A percentile compares a stretch with the other conserved stretches of the same genome.
Conservation (phyloP, 1,140 invertebrate genomes). For the Panonychus citri region DNA sequence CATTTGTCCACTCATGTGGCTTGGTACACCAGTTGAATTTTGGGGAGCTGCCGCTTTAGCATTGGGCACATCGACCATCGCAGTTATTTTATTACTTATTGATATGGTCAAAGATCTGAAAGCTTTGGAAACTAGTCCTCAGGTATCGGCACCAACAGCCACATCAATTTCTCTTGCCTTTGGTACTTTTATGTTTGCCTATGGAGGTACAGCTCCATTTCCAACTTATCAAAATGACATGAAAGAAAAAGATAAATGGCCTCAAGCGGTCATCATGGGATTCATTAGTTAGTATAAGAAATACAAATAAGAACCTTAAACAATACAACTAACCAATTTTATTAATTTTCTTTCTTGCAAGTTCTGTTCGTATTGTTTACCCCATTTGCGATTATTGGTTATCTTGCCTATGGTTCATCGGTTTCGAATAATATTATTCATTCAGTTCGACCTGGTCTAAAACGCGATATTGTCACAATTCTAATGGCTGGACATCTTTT, state of each 20-base stretch:
- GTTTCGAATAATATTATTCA: conserved; percentile 30
- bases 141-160: conserved; percentile 14
- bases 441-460: conserved; percentile 25
- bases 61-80: neutral
- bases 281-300: conserved; percentile 22
- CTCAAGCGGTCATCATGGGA: conserved; percentile 26
- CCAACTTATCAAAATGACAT: conserved; percentile 44
- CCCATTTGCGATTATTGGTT: conserved; percentile 30
- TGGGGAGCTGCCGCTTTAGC: conserved; percentile 21
- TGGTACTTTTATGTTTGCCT: conserved; percentile 37
- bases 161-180: conserved; percentile 33
- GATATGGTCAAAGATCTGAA: neutral
- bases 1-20: conserved; percentile 37
- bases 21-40: conserved; percentile 46
- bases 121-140: neutral
- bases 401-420: conserved; percentile 31
- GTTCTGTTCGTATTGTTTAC: conserved; percentile 31
- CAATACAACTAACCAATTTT: too few relatives aligned
- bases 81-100: conserved; percentile 1
- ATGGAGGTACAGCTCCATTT: conserved; percentile 38
- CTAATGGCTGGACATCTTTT: conserved; percentile 32
- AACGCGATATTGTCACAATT: conserved; percentile 30
- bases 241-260: conserved; percentile 31
- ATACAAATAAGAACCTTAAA: too few relatives aligned
- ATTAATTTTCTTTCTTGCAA: neutral